These are phyloP conservation scores for Cryptosula pallasiana DNA, from an alignment of 2,888 invertebrate genomes.

Conservation along the genomic window DNA sequence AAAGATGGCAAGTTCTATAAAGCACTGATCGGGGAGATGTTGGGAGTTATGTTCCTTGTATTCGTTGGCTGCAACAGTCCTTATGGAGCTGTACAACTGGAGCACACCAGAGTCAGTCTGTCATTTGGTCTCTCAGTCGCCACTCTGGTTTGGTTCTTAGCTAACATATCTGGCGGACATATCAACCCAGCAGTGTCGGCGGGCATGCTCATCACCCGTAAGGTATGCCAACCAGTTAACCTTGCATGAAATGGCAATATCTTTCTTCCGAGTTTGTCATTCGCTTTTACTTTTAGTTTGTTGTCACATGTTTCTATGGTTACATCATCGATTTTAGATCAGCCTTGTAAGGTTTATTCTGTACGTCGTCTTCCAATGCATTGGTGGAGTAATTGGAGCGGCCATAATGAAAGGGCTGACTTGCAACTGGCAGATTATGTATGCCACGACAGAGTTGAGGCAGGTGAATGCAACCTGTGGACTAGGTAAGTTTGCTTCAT, in stretches of 20 bases:
- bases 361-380: constrained; percentile 27
- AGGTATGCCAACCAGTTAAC: constrained; percentile 13
- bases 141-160: constrained; percentile 27
- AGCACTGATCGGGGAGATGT: constrained; percentile 21
- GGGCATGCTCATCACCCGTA: constrained; percentile 26
- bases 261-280: no score
- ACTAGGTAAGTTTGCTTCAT: neutral
- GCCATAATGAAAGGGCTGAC: constrained; percentile 25
- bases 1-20: neutral
- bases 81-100: neutral
- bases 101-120: constrained; percentile 15
- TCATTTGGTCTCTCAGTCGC: constrained; percentile 27
- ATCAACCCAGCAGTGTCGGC: constrained; percentile 28
- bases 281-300: no score
- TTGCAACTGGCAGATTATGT: constrained; percentile 10
- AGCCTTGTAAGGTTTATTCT: constrained; percentile 25
- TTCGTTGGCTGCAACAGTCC: constrained; percentile 16
- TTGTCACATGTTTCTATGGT: no score
- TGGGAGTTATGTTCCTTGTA: constrained; percentile 22
- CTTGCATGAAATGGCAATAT: no score
- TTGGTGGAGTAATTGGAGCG: constrained; percentile 26
- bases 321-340: no score
- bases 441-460: neutral
- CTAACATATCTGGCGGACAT: constrained; percentile 27
- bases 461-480: neutral